Base-by-base conservation (phyloP, 2,113 vertebrate species). In the Turdus rufiventris region DNA sequence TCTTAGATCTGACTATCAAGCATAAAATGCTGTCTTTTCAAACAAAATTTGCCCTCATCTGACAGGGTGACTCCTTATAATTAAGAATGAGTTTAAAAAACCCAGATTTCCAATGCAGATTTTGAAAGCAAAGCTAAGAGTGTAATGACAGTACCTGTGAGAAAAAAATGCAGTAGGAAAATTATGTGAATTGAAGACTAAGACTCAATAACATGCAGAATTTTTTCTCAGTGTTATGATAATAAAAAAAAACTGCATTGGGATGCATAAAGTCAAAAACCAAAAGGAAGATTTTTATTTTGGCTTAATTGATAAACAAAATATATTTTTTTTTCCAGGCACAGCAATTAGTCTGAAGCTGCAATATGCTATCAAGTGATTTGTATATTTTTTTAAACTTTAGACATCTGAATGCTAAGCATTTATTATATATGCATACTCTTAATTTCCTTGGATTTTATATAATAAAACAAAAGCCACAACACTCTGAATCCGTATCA, bases 41-140 rank as follows among this genome's bases (percentile, higher is more conserved):
- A 76, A 58, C 62, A 78, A 62, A 61, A 74, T 82, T 92, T 85
- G 17, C 28, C 63, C 12, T 95, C 10, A 38, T 83, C 61, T 74
- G 74, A 79, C 34, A 80, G n/a, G 15, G n/a, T 93, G 84, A 67
- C 18, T 18, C 16, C 11, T 34, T 82, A 67, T 38, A 76, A 53
- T 80, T 86, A 89, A 72, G 73, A 78, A 75, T 53, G 11, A 87
- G 9, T 47, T 73, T 85, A 74, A 87, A 94, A 77, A 12, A 89
- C 72, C 10, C 62, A 43, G 19, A 77, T 88, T 94, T 94, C 48
- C 63, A 85, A 54, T 61, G 48, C 16, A 90, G 54, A 91, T 89
- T 85, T 51, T 88, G 47, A 75, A 82, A 89, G 33, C 7, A 79
- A 89, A 94, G 17, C 54, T 87, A 43, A 1, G 25, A 70, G 3